A percentile compares a stretch with the other conserved stretches of the same genome.
Conservation (phyloP, 1,140 invertebrate genomes). For the Lucilia sericata region DNA sequence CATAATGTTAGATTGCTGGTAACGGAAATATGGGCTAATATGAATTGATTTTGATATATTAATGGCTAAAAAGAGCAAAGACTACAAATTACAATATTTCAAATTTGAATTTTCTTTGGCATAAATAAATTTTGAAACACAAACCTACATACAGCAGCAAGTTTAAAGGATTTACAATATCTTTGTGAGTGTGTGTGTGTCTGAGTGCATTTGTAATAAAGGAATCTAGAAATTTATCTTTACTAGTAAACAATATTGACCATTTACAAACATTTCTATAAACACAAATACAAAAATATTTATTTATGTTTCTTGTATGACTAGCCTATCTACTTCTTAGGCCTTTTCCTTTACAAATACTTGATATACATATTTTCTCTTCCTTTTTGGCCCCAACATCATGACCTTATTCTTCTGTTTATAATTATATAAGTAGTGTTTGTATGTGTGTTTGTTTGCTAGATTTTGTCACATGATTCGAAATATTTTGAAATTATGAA, state of each 20-base stretch:
- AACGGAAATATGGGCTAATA: constrained; percentile 41
- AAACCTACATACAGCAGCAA: neutral
- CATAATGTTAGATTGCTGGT: too few relatives aligned
- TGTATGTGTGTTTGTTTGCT: neutral
- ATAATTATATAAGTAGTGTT: neutral
- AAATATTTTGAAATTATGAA: constrained; percentile 45
- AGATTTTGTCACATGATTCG: neutral
- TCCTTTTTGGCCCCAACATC: too few relatives aligned
- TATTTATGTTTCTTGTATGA: neutral
- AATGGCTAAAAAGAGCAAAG: constrained; percentile 29
- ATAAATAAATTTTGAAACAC: neutral
- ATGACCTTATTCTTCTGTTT: neutral
- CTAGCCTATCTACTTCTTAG: neutral
- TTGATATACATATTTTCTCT: neutral
- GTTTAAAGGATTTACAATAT: neutral
- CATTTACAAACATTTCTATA: constrained; percentile 8
- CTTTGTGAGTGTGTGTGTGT: neutral
- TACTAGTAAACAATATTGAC: neutral
- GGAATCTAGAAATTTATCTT: neutral
- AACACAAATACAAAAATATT: neutral
- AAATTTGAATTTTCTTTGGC: constrained; percentile 4
- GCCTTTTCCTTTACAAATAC: neutral
- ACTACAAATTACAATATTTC: constrained; percentile 19
- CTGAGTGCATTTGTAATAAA: neutral
- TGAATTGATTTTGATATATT: constrained; percentile 44